Conservation (phyloP, 2,113 vertebrate genomes). For the Notothenia coriiceps region DNA sequence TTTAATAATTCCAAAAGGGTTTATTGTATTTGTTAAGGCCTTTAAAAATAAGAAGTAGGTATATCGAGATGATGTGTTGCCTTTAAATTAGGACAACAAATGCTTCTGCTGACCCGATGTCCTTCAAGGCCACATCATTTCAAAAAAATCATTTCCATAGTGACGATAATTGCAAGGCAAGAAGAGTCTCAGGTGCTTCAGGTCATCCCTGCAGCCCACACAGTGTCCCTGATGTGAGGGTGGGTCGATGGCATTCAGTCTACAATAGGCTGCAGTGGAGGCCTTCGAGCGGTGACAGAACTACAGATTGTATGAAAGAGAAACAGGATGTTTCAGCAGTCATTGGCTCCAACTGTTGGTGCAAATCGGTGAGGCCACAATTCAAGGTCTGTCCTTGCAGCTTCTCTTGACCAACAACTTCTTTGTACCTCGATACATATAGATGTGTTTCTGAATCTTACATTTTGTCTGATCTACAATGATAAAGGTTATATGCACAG, state of each 20-base stretch:
- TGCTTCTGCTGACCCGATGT: conserved; percentile 16
- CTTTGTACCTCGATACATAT: too few species aligned
- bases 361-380: too few species aligned
- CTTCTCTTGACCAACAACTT: too few species aligned
- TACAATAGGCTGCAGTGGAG: neutral
- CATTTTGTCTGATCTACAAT: too few species aligned
- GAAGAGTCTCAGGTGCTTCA: conserved; percentile 8
- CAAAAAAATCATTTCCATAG: conserved; percentile 3
- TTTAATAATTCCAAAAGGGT: too few species aligned
- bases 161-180: conserved; percentile 1
- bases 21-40: neutral
- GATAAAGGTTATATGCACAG: too few species aligned
- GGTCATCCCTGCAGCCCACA: neutral
- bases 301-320: neutral
- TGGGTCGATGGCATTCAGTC: neutral
- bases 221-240: neutral
- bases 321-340: neutral
- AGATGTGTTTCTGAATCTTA: too few species aligned
- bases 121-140: neutral
- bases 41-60: neutral
- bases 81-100: neutral
- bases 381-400: too few species aligned
- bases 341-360: too few species aligned
- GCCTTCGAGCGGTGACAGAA: neutral
- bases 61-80: neutral